Conservation (phyloP, 1,140 invertebrate genomes). For the Papilio machaon region DNA sequence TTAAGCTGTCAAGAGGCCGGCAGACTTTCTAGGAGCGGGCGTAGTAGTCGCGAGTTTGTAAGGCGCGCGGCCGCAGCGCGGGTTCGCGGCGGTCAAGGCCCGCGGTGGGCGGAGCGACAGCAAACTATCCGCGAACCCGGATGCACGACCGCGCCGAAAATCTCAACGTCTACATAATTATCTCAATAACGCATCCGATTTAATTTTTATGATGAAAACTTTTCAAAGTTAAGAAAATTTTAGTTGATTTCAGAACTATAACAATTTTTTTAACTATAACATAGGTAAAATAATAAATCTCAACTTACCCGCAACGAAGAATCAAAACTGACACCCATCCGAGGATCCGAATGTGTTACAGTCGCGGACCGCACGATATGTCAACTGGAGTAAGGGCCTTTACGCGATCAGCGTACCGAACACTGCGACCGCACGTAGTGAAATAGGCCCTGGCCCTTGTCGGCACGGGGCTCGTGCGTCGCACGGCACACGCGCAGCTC, state of each 20-base stretch:
- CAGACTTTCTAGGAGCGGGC: conserved; percentile 60
- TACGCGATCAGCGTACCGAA: conserved; percentile 49
- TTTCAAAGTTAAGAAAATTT: neutral
- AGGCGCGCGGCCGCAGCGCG: conserved; percentile 44
- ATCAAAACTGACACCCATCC: conserved; percentile 40
- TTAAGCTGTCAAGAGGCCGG: conserved; percentile 57
- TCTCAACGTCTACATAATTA: conserved; percentile 44
- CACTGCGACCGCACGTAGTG: conserved; percentile 55
- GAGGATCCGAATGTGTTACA: conserved; percentile 49
- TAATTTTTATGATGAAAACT: neutral
- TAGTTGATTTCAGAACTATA: neutral
- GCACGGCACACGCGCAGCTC: conserved; percentile 58
- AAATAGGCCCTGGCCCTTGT: conserved; percentile 47
- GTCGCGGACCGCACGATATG: conserved; percentile 47
- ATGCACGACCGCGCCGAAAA: conserved; percentile 53
- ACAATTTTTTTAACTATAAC: neutral
- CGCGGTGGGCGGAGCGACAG: conserved; percentile 62
- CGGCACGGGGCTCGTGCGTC: conserved; percentile 50
- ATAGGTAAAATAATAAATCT: conserved; percentile 39
- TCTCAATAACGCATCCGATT: neutral
- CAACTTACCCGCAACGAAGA: conserved; percentile 46
- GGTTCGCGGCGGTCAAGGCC: conserved; percentile 75
- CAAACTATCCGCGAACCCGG: conserved; percentile 61
- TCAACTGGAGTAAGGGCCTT: conserved; percentile 45
- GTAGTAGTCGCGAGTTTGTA: conserved; percentile 40